Conservation (phyloP, 2,797 vertebrate genomes). For the Sebastes nivosus region DNA sequence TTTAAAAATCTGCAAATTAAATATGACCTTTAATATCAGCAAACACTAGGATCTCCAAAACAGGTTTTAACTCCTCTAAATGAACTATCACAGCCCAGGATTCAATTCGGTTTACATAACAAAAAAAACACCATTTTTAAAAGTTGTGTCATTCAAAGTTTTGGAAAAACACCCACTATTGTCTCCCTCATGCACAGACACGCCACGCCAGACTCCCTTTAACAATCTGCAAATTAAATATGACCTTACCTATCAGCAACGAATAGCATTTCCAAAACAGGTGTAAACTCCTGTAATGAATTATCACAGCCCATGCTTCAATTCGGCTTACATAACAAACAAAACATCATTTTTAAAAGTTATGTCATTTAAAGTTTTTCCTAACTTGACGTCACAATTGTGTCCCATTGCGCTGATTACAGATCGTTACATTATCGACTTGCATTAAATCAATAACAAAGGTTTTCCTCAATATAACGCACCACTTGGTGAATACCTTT, state of each 20-base stretch:
- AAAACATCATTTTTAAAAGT: neutral
- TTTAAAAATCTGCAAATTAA: neutral
- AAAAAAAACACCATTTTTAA: neutral
- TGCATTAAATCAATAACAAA: too few species aligned
- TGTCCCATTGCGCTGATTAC: too few species aligned
- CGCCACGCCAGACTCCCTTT: neutral
- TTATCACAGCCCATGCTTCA: fast-evolving
- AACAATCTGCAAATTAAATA: neutral
- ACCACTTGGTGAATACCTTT: fast-evolving
- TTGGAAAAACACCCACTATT: fast-evolving
- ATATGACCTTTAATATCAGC: fast-evolving
- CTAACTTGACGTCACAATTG: fast-evolving
- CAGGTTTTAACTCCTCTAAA: fast-evolving
- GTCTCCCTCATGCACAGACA: neutral
- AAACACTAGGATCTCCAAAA: neutral
- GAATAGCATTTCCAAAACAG: fast-evolving
- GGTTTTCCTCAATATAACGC: neutral
- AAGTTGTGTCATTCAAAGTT: neutral
- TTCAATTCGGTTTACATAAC: neutral
- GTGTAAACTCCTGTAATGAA: fast-evolving
- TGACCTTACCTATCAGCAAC: fast-evolving
- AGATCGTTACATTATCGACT: neutral
- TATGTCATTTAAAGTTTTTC: too few species aligned
- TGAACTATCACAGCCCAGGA: too few species aligned
- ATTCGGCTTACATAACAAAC: neutral